phyloP scores from a whole-genome alignment of 2,888 invertebrate species.

The Dioctria linearis region DNA sequence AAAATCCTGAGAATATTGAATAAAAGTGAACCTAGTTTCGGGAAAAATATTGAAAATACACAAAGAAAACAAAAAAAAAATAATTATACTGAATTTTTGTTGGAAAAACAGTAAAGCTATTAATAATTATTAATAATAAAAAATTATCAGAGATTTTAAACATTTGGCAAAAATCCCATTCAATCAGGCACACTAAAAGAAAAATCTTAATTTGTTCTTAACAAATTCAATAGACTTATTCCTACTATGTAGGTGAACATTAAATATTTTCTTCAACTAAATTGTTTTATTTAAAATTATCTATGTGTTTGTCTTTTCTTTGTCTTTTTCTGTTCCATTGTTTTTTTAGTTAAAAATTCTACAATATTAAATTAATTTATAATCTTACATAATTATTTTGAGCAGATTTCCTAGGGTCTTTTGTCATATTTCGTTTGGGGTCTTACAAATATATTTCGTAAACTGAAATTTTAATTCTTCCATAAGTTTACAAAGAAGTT shows the following conservation, averaged over 20 bases:
- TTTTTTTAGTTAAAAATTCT: slow-evolving; percentile 41
- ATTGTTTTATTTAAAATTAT: background rate
- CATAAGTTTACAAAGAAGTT: slow-evolving; percentile 11
- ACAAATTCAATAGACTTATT: slow-evolving; percentile 19
- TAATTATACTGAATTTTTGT: too few species aligned
- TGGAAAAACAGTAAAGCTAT: too few species aligned
- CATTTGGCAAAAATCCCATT: background rate
- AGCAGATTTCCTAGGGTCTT: slow-evolving; percentile 20
- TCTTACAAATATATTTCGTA: background rate
- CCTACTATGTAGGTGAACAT: slow-evolving; percentile 23
- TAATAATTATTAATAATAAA: too few species aligned
- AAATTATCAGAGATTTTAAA: background rate
- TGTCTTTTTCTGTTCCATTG: background rate
- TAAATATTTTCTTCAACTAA: background rate
- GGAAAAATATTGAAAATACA: too few species aligned
- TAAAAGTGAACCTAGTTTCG: too few species aligned
- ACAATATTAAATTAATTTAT: slow-evolving; percentile 26
- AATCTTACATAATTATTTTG: slow-evolving; percentile 33
- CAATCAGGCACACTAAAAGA: background rate
- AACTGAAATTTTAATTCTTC: background rate
- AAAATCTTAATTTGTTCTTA: slow-evolving; percentile 7
- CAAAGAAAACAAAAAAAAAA: too few species aligned
- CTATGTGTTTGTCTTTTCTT: slow-evolving; percentile 1
- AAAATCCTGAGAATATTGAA: too few species aligned
- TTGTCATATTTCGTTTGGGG: slow-evolving; percentile 8